Evolutionary conservation across 2,113 vertebrate species (phyloP).

Genomic region (Paradoxurus hermaphroditus): DNA sequence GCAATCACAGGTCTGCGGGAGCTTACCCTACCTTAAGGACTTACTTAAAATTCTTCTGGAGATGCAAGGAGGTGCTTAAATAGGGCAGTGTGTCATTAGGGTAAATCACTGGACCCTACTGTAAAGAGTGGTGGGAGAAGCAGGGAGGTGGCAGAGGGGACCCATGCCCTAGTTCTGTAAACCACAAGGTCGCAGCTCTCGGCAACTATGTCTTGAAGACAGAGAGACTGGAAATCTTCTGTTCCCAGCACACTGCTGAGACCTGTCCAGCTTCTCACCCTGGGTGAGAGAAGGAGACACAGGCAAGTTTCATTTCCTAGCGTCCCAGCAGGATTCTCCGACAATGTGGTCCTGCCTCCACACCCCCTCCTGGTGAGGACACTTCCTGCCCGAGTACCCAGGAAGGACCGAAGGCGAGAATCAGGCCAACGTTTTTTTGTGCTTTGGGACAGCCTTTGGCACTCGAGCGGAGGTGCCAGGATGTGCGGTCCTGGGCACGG

Average conservation of each 20-base stretch:
- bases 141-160: background rate
- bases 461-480: background rate
- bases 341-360: background rate
- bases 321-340: background rate
- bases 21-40: background rate
- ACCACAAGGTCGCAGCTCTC: background rate
- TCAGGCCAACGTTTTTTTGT: background rate
- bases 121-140: background rate
- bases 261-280: background rate
- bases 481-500: background rate
- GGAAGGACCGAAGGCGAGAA: background rate
- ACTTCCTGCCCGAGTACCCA: background rate
- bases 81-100: background rate
- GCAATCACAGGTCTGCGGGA: background rate
- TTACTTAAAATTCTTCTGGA: conserved; percentile 25
- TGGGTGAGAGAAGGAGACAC: background rate
- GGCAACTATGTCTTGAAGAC: background rate
- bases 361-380: background rate
- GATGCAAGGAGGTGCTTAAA: conserved; percentile 7
- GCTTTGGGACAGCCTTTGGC: background rate
- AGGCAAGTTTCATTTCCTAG: background rate
- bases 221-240: background rate
- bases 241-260: background rate
- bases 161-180: background rate
- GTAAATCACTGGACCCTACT: background rate